phyloP scores from a whole-genome alignment of 1,140 invertebrate genomes.

The Drosophila parvula region DNA sequence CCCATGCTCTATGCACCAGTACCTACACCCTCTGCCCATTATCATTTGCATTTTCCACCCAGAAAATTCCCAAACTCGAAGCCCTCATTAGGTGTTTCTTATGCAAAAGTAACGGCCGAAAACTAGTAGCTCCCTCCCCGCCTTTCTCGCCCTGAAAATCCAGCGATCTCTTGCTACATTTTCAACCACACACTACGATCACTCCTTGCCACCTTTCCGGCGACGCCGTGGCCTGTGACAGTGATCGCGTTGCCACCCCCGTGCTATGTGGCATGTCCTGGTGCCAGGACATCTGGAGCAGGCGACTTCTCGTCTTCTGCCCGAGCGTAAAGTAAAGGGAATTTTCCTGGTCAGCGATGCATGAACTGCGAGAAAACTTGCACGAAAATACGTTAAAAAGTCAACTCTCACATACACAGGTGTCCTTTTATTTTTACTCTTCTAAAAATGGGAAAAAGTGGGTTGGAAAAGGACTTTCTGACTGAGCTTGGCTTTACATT shows the following conservation, averaged over 20 bases:
- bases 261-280: slow-evolving; percentile 31
- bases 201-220: slow-evolving; percentile 26
- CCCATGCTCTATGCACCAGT: not conserved
- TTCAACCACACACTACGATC: slow-evolving; percentile 37
- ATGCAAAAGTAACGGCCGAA: slow-evolving; percentile 34
- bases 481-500: slow-evolving; percentile 44
- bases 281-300: slow-evolving; percentile 42
- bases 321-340: slow-evolving; percentile 14
- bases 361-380: slow-evolving; percentile 65
- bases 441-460: slow-evolving; percentile 9
- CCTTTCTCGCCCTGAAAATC: slow-evolving; percentile 11
- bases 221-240: not conserved
- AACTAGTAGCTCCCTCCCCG: slow-evolving; percentile 9
- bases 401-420: slow-evolving; percentile 44
- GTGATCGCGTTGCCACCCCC: slow-evolving; percentile 43
- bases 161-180: slow-evolving; percentile 28
- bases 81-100: slow-evolving; percentile 41
- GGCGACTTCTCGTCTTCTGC: slow-evolving; percentile 44
- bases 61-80: slow-evolving; percentile 21
- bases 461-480: not conserved
- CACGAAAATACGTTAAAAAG: slow-evolving; percentile 69
- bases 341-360: slow-evolving; percentile 54
- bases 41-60: slow-evolving; percentile 31
- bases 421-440: slow-evolving; percentile 14
- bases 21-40: not conserved